Evolutionary conservation across 2,113 vertebrate genomes (phyloP).

Genomic region (Gymnorhina tibicen): DNA sequence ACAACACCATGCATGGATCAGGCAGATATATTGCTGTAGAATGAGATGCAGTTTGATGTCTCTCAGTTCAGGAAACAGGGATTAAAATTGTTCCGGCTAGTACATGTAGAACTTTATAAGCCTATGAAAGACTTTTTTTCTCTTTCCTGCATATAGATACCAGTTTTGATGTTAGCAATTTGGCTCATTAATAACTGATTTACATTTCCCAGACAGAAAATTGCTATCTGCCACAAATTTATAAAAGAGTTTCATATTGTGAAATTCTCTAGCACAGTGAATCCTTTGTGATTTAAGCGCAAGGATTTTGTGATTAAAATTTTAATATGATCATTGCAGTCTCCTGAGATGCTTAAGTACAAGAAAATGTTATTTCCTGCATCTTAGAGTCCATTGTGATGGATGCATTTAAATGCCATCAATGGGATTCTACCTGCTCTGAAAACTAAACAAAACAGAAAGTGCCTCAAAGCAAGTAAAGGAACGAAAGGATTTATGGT

Average conservation of each 20-base stretch:
- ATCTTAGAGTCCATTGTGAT: constrained; percentile 16
- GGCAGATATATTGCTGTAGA: background rate
- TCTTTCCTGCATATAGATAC: constrained; percentile 32
- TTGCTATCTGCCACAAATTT: constrained; percentile 73
- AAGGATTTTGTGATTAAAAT: constrained; percentile 75
- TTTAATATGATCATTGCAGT: constrained; percentile 67
- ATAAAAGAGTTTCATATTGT: constrained; percentile 67
- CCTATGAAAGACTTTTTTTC: constrained; percentile 51
- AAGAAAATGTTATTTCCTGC: constrained; percentile 62
- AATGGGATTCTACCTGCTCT: constrained; percentile 7
- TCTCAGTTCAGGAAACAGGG: background rate
- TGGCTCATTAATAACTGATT: constrained; percentile 75
- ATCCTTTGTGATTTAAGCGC: constrained; percentile 63
- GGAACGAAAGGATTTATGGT: background rate
- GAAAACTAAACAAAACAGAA: background rate
- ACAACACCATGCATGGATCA: background rate
- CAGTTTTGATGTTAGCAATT: constrained; percentile 68
- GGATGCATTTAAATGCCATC: constrained; percentile 27
- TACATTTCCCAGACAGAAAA: constrained; percentile 75
- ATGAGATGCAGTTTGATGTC: background rate
- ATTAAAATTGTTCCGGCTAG: background rate
- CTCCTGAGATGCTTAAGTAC: constrained; percentile 59
- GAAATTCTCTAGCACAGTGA: constrained; percentile 63
- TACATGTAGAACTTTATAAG: background rate
- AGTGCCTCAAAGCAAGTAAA: background rate